phyloP scores from a whole-genome alignment of 2,797 vertebrate genomes.

The Esox masquinongy region DNA sequence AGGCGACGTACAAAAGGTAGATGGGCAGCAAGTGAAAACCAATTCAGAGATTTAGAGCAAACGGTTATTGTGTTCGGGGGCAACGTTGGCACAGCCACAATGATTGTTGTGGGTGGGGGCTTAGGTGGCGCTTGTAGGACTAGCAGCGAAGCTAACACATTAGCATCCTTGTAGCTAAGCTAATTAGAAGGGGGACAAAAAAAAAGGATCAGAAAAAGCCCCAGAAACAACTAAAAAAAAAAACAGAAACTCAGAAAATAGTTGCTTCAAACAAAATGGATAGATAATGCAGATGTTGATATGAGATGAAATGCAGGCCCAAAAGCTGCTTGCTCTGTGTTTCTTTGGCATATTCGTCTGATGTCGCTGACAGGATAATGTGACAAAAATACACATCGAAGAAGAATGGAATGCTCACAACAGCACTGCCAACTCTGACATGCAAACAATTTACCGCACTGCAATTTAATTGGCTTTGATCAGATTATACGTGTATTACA shows the following conservation, averaged over 20 bases:
- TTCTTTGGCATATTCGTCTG: neutral
- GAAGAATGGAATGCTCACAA: neutral
- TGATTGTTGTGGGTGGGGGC: conserved; percentile 39
- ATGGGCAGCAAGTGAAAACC: conserved; percentile 42
- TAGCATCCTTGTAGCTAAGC: conserved; percentile 57
- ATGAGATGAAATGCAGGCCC: conserved; percentile 20
- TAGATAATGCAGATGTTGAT: conserved; percentile 29
- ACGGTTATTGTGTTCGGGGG: conserved; percentile 39
- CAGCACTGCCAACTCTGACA: conserved; percentile 12
- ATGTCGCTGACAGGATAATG: conserved; percentile 11
- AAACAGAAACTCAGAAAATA: conserved; percentile 32
- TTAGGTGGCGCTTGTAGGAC: conserved; percentile 34
- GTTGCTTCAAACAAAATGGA: conserved; percentile 26
- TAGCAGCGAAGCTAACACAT: conserved; percentile 39
- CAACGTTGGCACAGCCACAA: conserved; percentile 45
- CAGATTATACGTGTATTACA: conserved; percentile 8
- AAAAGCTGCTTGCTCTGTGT: conserved; percentile 7
- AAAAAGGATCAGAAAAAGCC: conserved; percentile 12
- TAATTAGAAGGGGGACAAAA: conserved; percentile 63
- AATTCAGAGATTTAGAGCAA: conserved; percentile 43
- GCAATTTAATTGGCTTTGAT: conserved; percentile 18
- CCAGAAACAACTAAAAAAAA: conserved; percentile 23
- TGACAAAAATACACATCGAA: neutral
- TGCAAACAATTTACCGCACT: conserved; percentile 1
- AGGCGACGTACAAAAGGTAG: conserved; percentile 36